Evolutionary conservation across 2,113 vertebrate genomes (phyloP).

Genomic region (Corynorhinus townsendii): DNA sequence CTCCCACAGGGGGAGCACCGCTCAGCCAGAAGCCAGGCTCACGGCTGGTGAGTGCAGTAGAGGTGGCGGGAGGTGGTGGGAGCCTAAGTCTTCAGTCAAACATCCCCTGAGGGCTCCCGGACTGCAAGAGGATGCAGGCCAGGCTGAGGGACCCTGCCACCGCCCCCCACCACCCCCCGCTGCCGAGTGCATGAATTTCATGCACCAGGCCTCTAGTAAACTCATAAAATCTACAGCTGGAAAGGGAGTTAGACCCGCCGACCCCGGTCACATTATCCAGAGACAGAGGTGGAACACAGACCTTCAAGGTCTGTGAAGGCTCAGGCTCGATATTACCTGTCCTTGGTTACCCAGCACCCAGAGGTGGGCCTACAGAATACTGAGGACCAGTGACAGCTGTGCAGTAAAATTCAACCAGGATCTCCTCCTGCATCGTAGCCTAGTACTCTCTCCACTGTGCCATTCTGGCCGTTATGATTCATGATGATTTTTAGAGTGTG

Average conservation of each 20-base stretch:
- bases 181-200: too few relatives aligned
- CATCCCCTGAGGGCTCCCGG: too few relatives aligned
- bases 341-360: not conserved
- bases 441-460: not conserved
- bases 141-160: too few relatives aligned
- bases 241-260: not conserved
- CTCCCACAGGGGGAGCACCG: too few relatives aligned
- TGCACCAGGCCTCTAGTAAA: not conserved
- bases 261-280: not conserved
- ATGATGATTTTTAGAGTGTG: conserved; percentile 17
- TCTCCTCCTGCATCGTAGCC: not conserved
- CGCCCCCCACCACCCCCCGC: too few relatives aligned
- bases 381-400: not conserved
- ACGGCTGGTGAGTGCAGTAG: too few relatives aligned
- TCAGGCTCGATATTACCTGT: not conserved
- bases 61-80: too few relatives aligned
- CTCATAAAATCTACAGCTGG: not conserved
- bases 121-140: too few relatives aligned
- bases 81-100: too few relatives aligned
- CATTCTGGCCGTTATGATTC: not conserved
- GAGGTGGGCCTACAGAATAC: not conserved
- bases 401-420: not conserved
- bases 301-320: not conserved
- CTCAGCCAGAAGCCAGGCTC: too few relatives aligned
- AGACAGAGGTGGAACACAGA: not conserved